Percentiles rank a stretch among this genome's conserved stretches.
Conservation (phyloP, 2,888 invertebrate genomes). For the Lepidochrysops patricia region DNA sequence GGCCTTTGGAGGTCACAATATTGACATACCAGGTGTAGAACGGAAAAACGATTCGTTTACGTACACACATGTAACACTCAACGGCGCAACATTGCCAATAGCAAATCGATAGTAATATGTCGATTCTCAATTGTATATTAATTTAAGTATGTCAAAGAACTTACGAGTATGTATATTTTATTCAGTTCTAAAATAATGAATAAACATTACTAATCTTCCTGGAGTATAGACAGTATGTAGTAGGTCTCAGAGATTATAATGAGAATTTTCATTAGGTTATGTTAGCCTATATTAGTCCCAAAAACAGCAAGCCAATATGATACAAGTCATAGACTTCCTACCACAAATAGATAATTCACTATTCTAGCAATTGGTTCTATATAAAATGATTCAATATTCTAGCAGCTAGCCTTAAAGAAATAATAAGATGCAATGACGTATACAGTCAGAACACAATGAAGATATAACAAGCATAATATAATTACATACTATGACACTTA, state of each 20-base stretch:
- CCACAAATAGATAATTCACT: too few species aligned
- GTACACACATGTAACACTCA: too few species aligned
- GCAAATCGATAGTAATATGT: neutral
- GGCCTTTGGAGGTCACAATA: neutral
- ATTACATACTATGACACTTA: neutral
- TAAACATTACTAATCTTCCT: too few species aligned
- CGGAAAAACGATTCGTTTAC: neutral
- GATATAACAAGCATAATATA: neutral
- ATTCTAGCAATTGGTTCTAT: neutral
- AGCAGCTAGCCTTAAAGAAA: too few species aligned
- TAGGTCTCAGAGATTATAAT: too few species aligned
- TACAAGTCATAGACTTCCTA: too few species aligned
- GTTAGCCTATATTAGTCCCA: too few species aligned
- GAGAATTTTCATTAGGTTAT: too few species aligned
- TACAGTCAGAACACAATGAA: neutral
- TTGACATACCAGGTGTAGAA: neutral
- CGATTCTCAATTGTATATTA: neutral
- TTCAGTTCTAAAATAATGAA: neutral
- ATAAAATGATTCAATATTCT: neutral
- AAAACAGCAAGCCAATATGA: too few species aligned
- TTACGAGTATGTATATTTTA: neutral
- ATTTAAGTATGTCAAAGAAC: neutral
- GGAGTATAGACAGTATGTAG: too few species aligned
- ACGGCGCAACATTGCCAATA: too few species aligned
- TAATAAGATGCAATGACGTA: neutral